Base-by-base conservation (phyloP, 2,113 vertebrate species). In the Sigmodon hispidus region DNA sequence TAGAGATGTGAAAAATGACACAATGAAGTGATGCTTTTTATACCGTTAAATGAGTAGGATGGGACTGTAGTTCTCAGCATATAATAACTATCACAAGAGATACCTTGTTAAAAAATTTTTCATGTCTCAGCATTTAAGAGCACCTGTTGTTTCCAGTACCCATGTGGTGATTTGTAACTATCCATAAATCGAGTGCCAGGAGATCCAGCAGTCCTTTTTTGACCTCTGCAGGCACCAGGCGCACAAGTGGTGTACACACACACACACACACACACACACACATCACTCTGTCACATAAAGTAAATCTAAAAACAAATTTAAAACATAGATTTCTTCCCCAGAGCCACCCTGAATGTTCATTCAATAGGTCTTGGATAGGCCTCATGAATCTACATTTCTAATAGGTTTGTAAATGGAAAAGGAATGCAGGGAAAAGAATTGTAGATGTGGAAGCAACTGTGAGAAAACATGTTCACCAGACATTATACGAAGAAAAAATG, bases 311-410 rank as follows among this genome's bases (percentile, higher is more conserved):
- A 55, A 36, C 36, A 79, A 79, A 80, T 36, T 48, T 70, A 89
- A 91, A 89, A 94, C n/a, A 75, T 34, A 36, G 26, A 83, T 87
- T 84, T 26, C 34, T 73, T 21, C 12, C 40, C 2, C 26, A 83
- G 26, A 22, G 10, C 43, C 3, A 72, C 24, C 63, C 29, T n/a
- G 15, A 95, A 16, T 67, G 52, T 55, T 45, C 8, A 63, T 87
- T 87, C 48, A 45, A 6, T 80, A 92, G 50, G 16, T 59, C 40
- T 89, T 11, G 15, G 8, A 36, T 90, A 16, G 34, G 12, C 5
- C 65, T 52, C 34, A 43, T 79, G 34, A 84, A 57, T 91, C 69
- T 95, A 36, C 43, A 76, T 89, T 94, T 93, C 72, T 67, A 72
- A 67, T 45, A 67, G 26, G 26, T 87, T 93, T 8, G 16, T 21